Evolutionary conservation across 37 sponge, comb jelly and placozoan species (phyloP), one percentile per base, ranked within the genome.

Genomic region (Cladorhizidae sp.): DNA sequence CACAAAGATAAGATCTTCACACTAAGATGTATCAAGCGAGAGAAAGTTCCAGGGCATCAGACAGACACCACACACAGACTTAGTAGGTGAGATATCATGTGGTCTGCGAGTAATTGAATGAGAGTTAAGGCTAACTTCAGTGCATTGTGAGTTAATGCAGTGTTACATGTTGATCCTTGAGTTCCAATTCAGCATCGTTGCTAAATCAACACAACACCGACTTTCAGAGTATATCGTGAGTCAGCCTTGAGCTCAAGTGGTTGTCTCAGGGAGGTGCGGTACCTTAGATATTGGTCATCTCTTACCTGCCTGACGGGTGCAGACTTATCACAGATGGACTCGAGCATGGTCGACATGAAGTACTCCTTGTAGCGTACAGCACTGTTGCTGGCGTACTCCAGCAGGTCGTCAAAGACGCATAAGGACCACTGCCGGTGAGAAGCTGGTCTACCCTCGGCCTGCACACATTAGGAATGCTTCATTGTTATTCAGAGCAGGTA

Each of bases 381-480:
- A 82, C 82, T 85, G 12, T 85, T 52, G 72, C 95, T 84, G 37
- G 92, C 91, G 85, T 82, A 99, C 65, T 99, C 99, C 39, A 99
- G 74, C 29, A 99, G 76, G 70, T 99, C 99, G 75, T 99, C 99
- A 83, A 96, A 99, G 18, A 94, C 83, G 57, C 99, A 99, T 49
- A 99, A 56, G 11, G 92, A 77, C 97, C 95, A 96, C 78, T 96
- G 97, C 43, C 83, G 90, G 67, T 96, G 90, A 39, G 77, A 41
- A 33, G 84, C 41, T 11, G 93, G 90, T 72, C 89, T 83, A 17
- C 81, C 90, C 28, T 92, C 95, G 14, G 74, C 89, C 93, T 95
- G 71, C 57, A 86, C 26, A 26, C 26, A 58, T n/a, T n/a, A n/a
- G n/a, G n/a, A n/a, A n/a, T n/a, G n/a, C n/a, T n/a, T n/a, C n/a